These are phyloP conservation scores for Scortum barcoo DNA, from an alignment of 2,113 vertebrate genomes.

Conservation along the genomic window DNA sequence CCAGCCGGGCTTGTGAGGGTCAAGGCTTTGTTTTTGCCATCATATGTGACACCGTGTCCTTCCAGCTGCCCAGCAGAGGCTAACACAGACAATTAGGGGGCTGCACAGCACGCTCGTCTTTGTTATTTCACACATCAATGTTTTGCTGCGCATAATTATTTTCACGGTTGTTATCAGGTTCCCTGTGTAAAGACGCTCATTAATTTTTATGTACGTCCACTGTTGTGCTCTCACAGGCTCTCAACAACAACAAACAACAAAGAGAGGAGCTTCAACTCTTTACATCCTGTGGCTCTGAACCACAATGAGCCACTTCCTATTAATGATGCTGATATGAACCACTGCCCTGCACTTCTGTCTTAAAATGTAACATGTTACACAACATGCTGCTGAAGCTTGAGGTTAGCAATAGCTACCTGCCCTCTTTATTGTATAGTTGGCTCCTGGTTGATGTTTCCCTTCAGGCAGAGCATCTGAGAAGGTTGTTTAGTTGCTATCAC, in stretches of 20 bases:
- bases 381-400: not conserved
- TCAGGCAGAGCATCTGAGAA: constrained; percentile 14
- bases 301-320: not conserved
- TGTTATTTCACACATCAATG: constrained; percentile 27
- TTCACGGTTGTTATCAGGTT: constrained; percentile 6
- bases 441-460: constrained; percentile 6
- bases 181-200: constrained; percentile 24
- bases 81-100: constrained; percentile 37
- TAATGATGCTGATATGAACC: not conserved
- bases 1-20: constrained; percentile 26
- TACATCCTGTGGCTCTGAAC: not conserved
- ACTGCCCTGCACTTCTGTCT: not conserved
- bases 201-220: not conserved
- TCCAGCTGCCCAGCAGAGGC: constrained; percentile 18
- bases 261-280: not conserved
- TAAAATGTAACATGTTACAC: constrained; percentile 10
- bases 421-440: not conserved
- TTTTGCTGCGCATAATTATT: constrained; percentile 42
- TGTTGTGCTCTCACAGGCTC: not conserved
- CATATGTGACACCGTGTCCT: constrained; percentile 38
- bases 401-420: not conserved
- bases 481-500: constrained; percentile 3
- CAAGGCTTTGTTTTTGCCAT: constrained; percentile 50
- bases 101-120: not conserved
- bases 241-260: not conserved